Evolutionary conservation across 2,797 vertebrate genomes (phyloP).

Genomic region (Podarcis lilfordi): DNA sequence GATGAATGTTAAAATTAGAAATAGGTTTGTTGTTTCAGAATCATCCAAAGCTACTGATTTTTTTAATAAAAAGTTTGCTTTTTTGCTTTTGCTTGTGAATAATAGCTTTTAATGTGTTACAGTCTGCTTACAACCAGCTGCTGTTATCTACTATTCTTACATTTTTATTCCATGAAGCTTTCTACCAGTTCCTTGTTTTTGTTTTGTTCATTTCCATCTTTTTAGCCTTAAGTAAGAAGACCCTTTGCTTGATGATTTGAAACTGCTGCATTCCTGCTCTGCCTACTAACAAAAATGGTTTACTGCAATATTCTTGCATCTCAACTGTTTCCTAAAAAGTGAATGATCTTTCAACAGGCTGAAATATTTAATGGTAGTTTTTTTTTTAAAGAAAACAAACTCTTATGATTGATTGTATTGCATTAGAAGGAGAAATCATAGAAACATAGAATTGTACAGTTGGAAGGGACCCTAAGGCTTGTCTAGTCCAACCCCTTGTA

Average conservation of each 20-base stretch:
- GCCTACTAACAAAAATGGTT: constrained; percentile 48
- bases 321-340: neutral
- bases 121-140: constrained; percentile 20
- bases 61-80: constrained; percentile 24
- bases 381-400: neutral
- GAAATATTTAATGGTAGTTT: neutral
- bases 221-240: constrained; percentile 76
- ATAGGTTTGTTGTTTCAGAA: constrained; percentile 32
- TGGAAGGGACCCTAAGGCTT: no score
- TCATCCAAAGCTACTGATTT: constrained; percentile 24
- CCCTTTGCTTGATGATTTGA: constrained; percentile 54
- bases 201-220: constrained; percentile 64
- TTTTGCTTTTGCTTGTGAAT: constrained; percentile 42
- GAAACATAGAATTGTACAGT: no score
- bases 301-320: constrained; percentile 28
- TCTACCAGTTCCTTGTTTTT: constrained; percentile 56
- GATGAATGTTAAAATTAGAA: constrained; percentile 67
- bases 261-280: constrained; percentile 64
- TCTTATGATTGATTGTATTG: neutral
- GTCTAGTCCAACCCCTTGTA: no score
- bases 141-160: constrained; percentile 22
- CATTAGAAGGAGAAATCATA: constrained; percentile 5
- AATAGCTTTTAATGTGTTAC: rapidly evolving
- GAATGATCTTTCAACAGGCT: neutral
- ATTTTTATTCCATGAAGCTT: constrained; percentile 49